A percentile compares a stretch with the other conserved stretches of the same genome.
These are phyloP conservation scores for Rugalucina vietnamica DNA, from an alignment of 2,888 invertebrate genomes.

Conservation along the genomic window DNA sequence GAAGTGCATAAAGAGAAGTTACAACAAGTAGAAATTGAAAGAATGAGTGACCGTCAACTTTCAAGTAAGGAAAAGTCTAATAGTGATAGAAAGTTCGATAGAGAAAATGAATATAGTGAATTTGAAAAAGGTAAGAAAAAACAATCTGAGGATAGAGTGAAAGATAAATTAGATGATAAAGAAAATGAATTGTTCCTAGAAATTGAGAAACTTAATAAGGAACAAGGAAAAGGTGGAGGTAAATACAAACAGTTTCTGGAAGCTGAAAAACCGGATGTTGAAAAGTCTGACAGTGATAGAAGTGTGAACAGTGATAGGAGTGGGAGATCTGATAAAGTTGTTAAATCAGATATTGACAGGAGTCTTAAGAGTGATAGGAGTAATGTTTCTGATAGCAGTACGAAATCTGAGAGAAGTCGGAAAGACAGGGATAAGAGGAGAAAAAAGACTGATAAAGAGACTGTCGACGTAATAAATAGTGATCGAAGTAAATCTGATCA, in stretches of 20 bases:
- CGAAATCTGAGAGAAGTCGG: too few relatives aligned
- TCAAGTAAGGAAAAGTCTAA: too few relatives aligned
- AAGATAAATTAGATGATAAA: too few relatives aligned
- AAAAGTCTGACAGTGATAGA: constrained; percentile 20
- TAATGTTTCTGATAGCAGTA: neutral
- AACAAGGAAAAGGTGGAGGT: neutral
- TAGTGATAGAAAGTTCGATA: neutral
- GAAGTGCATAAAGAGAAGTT: too few relatives aligned
- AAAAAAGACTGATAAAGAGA: neutral
- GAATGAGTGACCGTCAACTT: too few relatives aligned
- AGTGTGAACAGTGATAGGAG: neutral
- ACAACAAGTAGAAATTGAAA: too few relatives aligned
- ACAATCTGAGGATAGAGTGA: too few relatives aligned
- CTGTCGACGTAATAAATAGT: neutral
- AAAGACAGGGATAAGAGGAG: neutral
- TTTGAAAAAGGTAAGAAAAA: neutral
- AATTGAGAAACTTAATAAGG: too few relatives aligned
- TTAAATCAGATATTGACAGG: constrained; percentile 10
- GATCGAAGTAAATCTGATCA: neutral
- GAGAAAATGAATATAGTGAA: neutral
- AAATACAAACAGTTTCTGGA: constrained; percentile 68
- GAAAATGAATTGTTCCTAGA: too few relatives aligned
- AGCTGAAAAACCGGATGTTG: constrained; percentile 73
- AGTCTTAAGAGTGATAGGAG: neutral
- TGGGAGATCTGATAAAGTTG: constrained; percentile 19